Conservation (phyloP, 2,797 vertebrate genomes). For the Poeciliopsis paucimaculata region DNA sequence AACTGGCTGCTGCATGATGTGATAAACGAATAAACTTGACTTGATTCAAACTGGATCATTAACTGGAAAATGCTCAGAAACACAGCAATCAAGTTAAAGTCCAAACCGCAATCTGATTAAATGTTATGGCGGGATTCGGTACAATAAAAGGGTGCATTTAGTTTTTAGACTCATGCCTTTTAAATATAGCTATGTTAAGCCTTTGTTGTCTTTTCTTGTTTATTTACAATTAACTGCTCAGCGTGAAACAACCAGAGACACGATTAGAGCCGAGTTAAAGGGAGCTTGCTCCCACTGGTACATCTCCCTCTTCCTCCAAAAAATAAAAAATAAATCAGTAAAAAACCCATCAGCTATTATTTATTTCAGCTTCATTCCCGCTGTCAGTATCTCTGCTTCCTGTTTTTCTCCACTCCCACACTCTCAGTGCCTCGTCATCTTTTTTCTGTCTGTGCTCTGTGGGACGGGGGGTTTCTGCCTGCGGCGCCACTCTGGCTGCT, state of each 20-base stretch:
- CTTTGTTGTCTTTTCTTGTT: neutral
- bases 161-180: neutral
- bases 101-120: neutral
- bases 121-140: neutral
- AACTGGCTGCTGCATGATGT: too few relatives aligned
- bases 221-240: slow-evolving; percentile 26
- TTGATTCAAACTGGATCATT: neutral
- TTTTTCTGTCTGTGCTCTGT: slow-evolving; percentile 54
- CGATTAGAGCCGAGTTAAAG: slow-evolving; percentile 12
- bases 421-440: slow-evolving; percentile 59
- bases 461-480: slow-evolving; percentile 49
- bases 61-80: neutral
- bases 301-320: neutral
- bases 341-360: slow-evolving; percentile 13
- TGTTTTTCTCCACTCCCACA: slow-evolving; percentile 39
- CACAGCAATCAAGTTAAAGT: neutral
- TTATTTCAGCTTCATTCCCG: slow-evolving; percentile 24
- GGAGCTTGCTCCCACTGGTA: neutral
- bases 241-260: slow-evolving; percentile 9
- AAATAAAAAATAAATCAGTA: neutral
- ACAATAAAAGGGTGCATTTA: neutral
- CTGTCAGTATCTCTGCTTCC: slow-evolving; percentile 33
- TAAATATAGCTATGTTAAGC: neutral
- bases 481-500: slow-evolving; percentile 63
- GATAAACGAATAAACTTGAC: too few relatives aligned